Conservation (phyloP, 35 echinoderm and acorn worm species). For the Apostichopus japonicus region DNA sequence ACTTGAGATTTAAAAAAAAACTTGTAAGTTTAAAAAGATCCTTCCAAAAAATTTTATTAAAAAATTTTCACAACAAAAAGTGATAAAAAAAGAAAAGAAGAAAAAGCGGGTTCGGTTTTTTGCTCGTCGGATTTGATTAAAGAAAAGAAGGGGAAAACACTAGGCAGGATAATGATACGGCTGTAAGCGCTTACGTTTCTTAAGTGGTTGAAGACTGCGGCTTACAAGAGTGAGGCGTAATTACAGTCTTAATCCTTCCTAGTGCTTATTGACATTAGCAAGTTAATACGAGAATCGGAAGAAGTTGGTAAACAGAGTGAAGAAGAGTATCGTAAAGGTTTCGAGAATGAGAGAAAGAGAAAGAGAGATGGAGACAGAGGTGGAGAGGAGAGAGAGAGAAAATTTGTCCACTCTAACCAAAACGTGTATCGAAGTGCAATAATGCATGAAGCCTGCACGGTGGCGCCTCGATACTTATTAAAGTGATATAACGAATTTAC, state of each 20-base stretch:
- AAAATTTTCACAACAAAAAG: no score
- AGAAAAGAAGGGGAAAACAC: not conserved
- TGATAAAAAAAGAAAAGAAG: not conserved
- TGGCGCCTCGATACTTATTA: not conserved
- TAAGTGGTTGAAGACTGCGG: not conserved
- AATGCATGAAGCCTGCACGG: not conserved
- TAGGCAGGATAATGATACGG: not conserved
- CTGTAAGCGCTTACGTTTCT: not conserved
- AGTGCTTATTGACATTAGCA: not conserved
- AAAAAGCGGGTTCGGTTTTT: no score
- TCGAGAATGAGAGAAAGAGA: not conserved
- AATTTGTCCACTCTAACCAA: not conserved
- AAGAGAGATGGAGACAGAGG: not conserved
- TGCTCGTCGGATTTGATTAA: not conserved
- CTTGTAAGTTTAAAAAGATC: no score
- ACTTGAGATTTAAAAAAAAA: not conserved
- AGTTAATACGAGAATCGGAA: conserved; percentile 9
- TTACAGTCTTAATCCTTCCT: not conserved
- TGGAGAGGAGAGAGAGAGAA: not conserved
- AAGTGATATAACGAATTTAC: not conserved
- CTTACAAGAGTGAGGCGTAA: not conserved
- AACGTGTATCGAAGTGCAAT: not conserved
- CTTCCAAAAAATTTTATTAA: no score
- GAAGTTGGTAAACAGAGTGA: not conserved
- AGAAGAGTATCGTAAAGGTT: no score